These are phyloP conservation scores for Drosophila prolongata DNA, from an alignment of 2,888 invertebrate genomes.

Conservation along the genomic window DNA sequence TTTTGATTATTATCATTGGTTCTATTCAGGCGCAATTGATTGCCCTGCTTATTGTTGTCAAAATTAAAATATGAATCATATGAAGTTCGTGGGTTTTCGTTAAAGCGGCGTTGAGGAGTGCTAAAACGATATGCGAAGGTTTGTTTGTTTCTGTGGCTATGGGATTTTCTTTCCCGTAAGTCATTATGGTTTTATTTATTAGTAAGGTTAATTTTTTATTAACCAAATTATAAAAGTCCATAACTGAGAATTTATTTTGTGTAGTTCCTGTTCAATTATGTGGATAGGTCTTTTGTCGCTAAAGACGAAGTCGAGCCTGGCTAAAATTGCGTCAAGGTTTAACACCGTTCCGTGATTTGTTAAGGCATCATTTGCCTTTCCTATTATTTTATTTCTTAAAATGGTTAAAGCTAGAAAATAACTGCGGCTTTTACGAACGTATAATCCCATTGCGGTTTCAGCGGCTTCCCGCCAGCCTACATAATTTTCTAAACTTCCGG, in stretches of 20 bases:
- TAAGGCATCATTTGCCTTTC: not conserved
- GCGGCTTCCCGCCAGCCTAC: not conserved
- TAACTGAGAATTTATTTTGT: too few species aligned
- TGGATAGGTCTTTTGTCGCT: not conserved
- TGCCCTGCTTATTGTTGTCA: too few species aligned
- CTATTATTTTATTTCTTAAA: not conserved
- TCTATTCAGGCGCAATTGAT: too few species aligned
- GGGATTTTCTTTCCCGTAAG: slow-evolving; percentile 1
- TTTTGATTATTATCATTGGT: not conserved
- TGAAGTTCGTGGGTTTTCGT: too few species aligned
- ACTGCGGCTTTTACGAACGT: not conserved
- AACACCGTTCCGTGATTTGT: not conserved
- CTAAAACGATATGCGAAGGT: not conserved
- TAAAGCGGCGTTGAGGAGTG: too few species aligned
- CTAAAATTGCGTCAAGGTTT: not conserved
- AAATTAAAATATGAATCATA: too few species aligned
- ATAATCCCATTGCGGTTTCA: not conserved
- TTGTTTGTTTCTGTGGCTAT: not conserved
- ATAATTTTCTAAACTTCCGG: not conserved
- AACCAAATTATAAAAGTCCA: too few species aligned
- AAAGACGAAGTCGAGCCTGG: not conserved
- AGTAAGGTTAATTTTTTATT: not conserved
- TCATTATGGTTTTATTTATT: slow-evolving; percentile 5
- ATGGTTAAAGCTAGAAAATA: not conserved
- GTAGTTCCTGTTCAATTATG: not conserved